Base-by-base conservation (phyloP, 2,888 invertebrate species). In the Diachrysia chrysitis region DNA sequence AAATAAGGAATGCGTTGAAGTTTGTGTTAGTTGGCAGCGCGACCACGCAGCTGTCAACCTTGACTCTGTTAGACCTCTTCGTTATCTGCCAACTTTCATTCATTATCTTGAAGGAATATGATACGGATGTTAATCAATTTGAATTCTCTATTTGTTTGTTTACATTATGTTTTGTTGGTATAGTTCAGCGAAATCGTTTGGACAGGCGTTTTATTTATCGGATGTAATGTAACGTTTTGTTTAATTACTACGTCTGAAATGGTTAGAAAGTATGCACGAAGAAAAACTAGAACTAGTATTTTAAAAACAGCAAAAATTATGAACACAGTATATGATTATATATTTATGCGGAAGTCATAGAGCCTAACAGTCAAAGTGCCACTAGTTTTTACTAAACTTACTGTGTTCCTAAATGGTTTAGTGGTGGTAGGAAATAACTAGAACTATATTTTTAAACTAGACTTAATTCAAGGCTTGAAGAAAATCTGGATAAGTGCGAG, bases 41-140 rank as follows among this genome's bases (percentile, higher is more conserved):
- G 57, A 81, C 79, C 82, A 86, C 85, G 83, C 86, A 83, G 72
- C 76, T 61, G 63, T 60, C 73, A 85, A 82, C 92, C 93, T 92
- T 92, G 92, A 92, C 92, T 90, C 88, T 91, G 88, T 88, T 87
- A 84, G 82, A 79, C 71, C 79, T 82, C 75, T 71, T 69, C 76
- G 81, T 85, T 90, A 90, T 90, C 87, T 90, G 92, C 90, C 91
- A 90, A 90, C 89, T 88, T 90, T 88, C 91, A 90, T 92, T 91
- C 89, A 92, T 82, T 82, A 83, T 86, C 84, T 80, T 75, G 76
- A 73, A 69, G 56, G 57, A 81, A 77, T 71, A 75, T 77, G 60
- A 81, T 77, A 53, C 59, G 55, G 71, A 62, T 63, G 63, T 66
- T 12, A 51, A 58, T 63, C 32, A 63, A 68, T 46, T 65, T 35